Evolutionary conservation across 2,113 vertebrate species (phyloP).

Genomic region (Neofelis nebulosa): DNA sequence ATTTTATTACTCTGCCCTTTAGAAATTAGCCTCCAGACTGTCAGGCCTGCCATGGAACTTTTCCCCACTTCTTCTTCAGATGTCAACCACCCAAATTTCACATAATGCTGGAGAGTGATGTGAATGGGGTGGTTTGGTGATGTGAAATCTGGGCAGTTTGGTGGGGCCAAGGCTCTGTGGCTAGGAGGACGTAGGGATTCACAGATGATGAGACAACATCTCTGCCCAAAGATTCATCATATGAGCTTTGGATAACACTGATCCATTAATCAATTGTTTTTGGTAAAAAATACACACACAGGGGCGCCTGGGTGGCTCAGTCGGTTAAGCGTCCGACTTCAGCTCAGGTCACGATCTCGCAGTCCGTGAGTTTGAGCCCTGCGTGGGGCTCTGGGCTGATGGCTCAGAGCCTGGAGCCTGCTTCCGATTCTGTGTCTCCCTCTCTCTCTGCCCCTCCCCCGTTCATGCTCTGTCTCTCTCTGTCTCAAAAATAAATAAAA

Average conservation of each 20-base stretch:
- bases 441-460: too few relatives aligned
- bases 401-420: too few relatives aligned
- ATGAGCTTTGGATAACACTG: not conserved
- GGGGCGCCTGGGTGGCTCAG: too few relatives aligned
- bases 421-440: too few relatives aligned
- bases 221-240: not conserved
- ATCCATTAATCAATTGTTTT: not conserved
- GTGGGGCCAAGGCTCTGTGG: not conserved
- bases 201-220: not conserved
- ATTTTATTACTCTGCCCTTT: conserved; percentile 46
- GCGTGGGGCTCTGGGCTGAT: too few relatives aligned
- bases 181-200: not conserved
- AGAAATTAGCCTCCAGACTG: conserved; percentile 13
- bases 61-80: not conserved
- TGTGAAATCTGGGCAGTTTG: not conserved
- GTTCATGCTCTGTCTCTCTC: too few relatives aligned
- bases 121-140: not conserved
- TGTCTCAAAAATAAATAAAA: too few relatives aligned
- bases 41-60: not conserved
- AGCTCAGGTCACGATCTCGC: too few relatives aligned
- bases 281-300: not conserved
- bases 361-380: too few relatives aligned
- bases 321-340: too few relatives aligned
- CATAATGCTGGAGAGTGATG: not conserved
- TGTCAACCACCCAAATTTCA: not conserved